Percentiles rank a stretch among this genome's conserved stretches.
phyloP scores from a whole-genome alignment of 1,140 invertebrate species.

The Chrysoperla carnea region DNA sequence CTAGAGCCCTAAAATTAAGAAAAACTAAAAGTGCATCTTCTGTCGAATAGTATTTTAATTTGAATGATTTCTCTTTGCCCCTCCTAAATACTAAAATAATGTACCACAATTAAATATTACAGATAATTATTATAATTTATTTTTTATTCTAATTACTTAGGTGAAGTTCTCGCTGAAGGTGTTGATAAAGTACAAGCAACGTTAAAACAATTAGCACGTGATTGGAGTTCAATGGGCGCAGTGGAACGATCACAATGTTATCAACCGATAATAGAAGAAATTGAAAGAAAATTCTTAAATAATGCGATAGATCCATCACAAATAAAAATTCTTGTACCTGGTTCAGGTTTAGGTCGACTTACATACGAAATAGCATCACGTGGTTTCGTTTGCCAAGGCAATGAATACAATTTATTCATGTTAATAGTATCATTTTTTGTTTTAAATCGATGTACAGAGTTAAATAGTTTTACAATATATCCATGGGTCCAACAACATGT shows the following conservation, averaged over 20 bases:
- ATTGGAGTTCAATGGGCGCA: conserved; percentile 79
- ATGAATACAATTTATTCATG: conserved; percentile 97
- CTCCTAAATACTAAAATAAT: no score
- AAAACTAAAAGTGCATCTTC: no score
- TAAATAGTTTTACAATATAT: conserved; percentile 48
- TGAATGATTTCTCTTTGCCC: no score
- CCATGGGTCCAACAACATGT: conserved; percentile 90
- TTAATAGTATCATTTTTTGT: conserved; percentile 91
- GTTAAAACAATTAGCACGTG: conserved; percentile 86
- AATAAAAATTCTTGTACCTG: conserved; percentile 78
- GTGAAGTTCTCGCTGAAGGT: conserved; percentile 25
- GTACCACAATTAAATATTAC: no score
- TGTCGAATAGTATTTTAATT: no score
- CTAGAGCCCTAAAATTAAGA: no score
- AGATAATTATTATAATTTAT: conserved; percentile 1
- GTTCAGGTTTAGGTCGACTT: conserved; percentile 82
- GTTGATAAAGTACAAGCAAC: conserved; percentile 82
- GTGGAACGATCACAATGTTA: conserved; percentile 78
- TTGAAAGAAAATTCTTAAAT: conserved; percentile 53
- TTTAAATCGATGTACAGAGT: conserved; percentile 60
- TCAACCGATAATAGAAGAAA: conserved; percentile 74
- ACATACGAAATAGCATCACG: conserved; percentile 81
- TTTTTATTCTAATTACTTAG: neutral
- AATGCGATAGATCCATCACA: conserved; percentile 28
- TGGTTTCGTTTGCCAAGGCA: conserved; percentile 88